These are phyloP conservation scores for Heliconius hermathena DNA, from an alignment of 1,140 invertebrate genomes.

Conservation along the genomic window DNA sequence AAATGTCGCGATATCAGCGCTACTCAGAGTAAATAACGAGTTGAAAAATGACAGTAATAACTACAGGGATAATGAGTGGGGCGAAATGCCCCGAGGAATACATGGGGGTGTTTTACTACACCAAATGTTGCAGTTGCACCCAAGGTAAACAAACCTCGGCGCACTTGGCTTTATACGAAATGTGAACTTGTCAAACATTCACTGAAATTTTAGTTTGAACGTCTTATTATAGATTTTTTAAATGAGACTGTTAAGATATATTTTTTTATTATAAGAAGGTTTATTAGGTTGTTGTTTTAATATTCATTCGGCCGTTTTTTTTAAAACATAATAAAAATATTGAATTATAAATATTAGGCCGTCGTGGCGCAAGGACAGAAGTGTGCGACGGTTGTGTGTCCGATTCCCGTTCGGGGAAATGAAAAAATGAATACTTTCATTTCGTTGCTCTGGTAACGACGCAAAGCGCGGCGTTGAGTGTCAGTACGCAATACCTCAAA, in stretches of 20 bases:
- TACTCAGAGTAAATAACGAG: conserved; percentile 80
- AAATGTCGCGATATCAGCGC: conserved; percentile 78
- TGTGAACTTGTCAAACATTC: neutral
- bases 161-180: conserved; percentile 26
- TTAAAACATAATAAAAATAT: too few relatives aligned
- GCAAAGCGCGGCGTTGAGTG: too few relatives aligned
- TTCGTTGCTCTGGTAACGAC: too few relatives aligned
- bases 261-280: too few relatives aligned
- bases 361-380: too few relatives aligned
- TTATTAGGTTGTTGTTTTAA: too few relatives aligned
- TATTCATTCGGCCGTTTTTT: too few relatives aligned
- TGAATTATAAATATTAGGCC: too few relatives aligned
- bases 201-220: neutral
- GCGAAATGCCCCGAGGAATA: conserved; percentile 74
- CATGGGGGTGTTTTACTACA: conserved; percentile 59
- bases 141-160: conserved; percentile 59
- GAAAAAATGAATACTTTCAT: too few relatives aligned
- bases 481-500: too few relatives aligned
- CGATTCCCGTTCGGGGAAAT: too few relatives aligned
- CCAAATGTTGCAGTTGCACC: conserved; percentile 73
- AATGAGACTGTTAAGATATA: neutral
- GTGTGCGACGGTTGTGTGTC: too few relatives aligned
- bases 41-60: conserved; percentile 82
- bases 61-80: conserved; percentile 79
- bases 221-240: neutral